Percentiles rank a stretch among this genome's conserved stretches.
phyloP scores from a whole-genome alignment of 2,113 vertebrate species.

The Onychorhynchus coronatus region DNA sequence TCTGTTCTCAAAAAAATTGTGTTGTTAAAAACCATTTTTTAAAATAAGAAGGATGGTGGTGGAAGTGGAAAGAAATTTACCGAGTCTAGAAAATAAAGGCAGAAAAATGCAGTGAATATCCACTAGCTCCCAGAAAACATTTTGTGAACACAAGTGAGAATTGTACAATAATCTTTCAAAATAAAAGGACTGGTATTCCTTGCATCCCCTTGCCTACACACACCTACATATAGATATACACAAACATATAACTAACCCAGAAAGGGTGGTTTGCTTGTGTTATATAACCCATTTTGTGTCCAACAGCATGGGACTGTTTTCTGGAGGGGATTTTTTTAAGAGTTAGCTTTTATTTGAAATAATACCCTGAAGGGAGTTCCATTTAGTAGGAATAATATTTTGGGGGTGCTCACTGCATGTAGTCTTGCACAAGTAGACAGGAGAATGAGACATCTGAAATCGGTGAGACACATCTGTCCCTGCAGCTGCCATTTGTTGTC shows the following conservation, averaged over 20 bases:
- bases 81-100: background rate
- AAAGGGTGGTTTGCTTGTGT: background rate
- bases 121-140: background rate
- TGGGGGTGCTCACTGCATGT: background rate
- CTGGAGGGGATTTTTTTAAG: background rate
- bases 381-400: background rate
- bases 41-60: background rate
- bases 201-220: constrained; percentile 10
- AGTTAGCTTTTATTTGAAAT: background rate
- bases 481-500: background rate
- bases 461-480: background rate
- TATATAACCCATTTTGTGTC: background rate
- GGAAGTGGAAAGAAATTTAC: background rate
- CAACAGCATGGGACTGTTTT: background rate
- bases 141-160: background rate
- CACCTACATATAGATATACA: background rate
- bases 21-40: background rate
- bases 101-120: background rate
- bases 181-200: constrained; percentile 14
- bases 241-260: background rate
- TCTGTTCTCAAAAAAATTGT: background rate
- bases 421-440: background rate
- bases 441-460: background rate
- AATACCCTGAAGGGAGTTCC: background rate
- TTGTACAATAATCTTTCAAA: constrained; percentile 9